Evolutionary conservation across 2,113 vertebrate species (phyloP).

Genomic region (Nothobranchius furzeri): DNA sequence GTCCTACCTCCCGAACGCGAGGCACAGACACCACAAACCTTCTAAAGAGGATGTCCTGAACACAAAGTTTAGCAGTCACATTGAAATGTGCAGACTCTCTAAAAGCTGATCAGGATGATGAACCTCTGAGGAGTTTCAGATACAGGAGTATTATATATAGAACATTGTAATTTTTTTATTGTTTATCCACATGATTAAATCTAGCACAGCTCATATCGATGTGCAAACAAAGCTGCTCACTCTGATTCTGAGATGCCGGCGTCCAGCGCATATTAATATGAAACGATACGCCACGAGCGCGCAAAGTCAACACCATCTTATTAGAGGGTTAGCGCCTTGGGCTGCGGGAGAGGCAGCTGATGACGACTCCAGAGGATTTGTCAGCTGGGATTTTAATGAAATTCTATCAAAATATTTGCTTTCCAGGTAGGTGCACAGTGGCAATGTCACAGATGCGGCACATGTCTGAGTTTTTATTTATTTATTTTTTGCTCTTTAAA

Average conservation of each 20-base stretch:
- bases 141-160: constrained; percentile 57
- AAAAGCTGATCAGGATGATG: constrained; percentile 39
- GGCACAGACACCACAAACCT: neutral
- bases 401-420: constrained; percentile 72
- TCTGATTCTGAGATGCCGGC: constrained; percentile 63
- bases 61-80: neutral
- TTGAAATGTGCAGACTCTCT: constrained; percentile 10
- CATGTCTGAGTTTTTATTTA: constrained; percentile 37
- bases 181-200: constrained; percentile 84
- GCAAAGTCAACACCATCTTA: constrained; percentile 74
- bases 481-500: constrained; percentile 27
- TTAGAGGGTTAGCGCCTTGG: constrained; percentile 65
- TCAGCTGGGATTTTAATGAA: constrained; percentile 76
- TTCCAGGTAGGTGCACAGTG: constrained; percentile 42
- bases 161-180: constrained; percentile 61
- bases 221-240: constrained; percentile 80
- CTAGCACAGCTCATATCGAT: constrained; percentile 76
- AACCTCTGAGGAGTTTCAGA: constrained; percentile 49
- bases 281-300: constrained; percentile 64
- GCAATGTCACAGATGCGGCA: constrained; percentile 45
- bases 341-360: constrained; percentile 35
- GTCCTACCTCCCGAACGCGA: neutral
- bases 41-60: neutral
- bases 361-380: constrained; percentile 71
- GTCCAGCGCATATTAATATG: constrained; percentile 80